Evolutionary conservation across 2,888 invertebrate species (phyloP), one percentile per base, ranked within the genome.

Genomic region (Papilio elwesi): DNA sequence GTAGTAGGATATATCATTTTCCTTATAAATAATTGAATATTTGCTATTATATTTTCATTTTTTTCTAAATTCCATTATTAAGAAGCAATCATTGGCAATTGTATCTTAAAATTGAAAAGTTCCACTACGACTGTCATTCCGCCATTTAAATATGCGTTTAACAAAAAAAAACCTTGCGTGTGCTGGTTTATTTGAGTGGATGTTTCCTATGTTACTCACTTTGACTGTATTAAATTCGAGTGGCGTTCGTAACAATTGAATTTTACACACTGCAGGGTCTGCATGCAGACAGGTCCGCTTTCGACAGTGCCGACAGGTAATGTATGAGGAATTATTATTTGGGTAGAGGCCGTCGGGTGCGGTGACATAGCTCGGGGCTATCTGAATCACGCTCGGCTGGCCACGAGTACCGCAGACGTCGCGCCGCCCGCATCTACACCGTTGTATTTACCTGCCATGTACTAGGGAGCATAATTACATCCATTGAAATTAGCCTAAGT

Each of bases 321-420:
- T 78, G 74, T 77, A 76, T 74, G 76, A 71, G 64, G 75, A 75
- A 77, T 77, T 78, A 79, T 80, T 81, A 79, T 81, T 81, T 80
- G 76, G 77, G 74, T 68, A 51, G 69, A 63, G 57, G 57, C 49
- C 43, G 70, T 26, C 57, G 69, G 65, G 57, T 74, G 76, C 74
- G 75, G 79, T 79, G 79, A 78, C 82, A 80, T 76, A 78, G 82
- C 78, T 78, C 77, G 79, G 75, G 83, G 86, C 83, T 88, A 88
- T 89, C 89, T 81, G 80, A 77, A 77, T 78, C 82, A 85, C 86
- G 88, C 81, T 83, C 82, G 81, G 85, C 81, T 87, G 83, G 79
- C 74, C 82, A 78, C 80, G 80, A 76, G 77, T 76, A 74, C 63
- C 75, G 76, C 82, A 70, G 66, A 73, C 73, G 74, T 76, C 76